Evolutionary conservation across 1,140 invertebrate species (phyloP).

Genomic region (Hycleus phaleratus): DNA sequence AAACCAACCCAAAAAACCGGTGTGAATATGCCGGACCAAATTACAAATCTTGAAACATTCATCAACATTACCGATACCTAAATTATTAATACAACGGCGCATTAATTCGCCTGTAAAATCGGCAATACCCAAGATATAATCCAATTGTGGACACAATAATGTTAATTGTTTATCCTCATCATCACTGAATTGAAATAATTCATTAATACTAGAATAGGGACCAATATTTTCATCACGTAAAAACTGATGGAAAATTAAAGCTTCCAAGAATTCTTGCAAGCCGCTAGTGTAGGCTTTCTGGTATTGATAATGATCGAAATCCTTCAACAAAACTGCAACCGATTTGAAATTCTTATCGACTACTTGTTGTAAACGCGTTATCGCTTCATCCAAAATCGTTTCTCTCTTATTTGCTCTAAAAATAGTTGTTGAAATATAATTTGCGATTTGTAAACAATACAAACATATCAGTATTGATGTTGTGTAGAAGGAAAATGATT

Average conservation of each 20-base stretch:
- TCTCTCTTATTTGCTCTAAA: constrained; percentile 50
- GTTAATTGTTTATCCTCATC: constrained; percentile 18
- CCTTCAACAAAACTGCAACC: constrained; percentile 64
- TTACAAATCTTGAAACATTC: constrained; percentile 66
- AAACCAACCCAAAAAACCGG: constrained; percentile 54
- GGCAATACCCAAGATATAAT: constrained; percentile 77
- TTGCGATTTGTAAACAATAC: not conserved
- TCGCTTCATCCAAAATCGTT: constrained; percentile 56
- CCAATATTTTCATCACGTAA: constrained; percentile 43
- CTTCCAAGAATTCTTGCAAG: constrained; percentile 84
- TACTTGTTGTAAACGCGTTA: constrained; percentile 53
- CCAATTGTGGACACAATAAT: constrained; percentile 49
- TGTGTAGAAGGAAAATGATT: constrained; percentile 79
- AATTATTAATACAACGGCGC: constrained; percentile 77
- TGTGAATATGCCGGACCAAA: constrained; percentile 65
- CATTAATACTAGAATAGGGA: constrained; percentile 45
- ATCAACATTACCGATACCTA: constrained; percentile 68
- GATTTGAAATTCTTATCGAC: constrained; percentile 52
- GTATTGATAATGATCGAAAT: constrained; percentile 67
- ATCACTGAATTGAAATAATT: constrained; percentile 38
- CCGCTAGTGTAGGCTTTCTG: constrained; percentile 66
- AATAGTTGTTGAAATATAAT: not conserved
- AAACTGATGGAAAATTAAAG: constrained; percentile 67
- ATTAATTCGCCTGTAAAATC: constrained; percentile 88
- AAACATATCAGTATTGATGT: constrained; percentile 42